A percentile compares a stretch with the other conserved stretches of the same genome.
These are phyloP conservation scores for Bellardia pandia DNA, from an alignment of 2,888 invertebrate genomes.

Conservation along the genomic window DNA sequence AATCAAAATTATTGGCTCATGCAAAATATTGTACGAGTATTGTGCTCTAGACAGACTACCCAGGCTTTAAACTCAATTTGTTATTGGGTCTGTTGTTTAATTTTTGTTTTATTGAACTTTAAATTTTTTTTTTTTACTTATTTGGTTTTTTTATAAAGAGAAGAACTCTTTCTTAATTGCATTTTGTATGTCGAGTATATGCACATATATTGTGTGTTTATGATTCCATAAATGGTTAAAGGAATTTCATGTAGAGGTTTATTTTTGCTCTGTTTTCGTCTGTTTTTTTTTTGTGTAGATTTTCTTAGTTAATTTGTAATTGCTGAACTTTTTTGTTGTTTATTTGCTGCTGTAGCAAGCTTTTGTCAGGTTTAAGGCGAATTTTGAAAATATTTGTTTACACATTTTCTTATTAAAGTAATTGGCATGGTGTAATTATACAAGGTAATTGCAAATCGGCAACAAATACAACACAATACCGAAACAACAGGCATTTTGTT, in stretches of 20 bases:
- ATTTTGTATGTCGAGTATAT: neutral
- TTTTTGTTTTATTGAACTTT: conserved; percentile 32
- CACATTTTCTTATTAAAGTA: neutral
- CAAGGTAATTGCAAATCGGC: no score
- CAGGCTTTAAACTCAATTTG: conserved; percentile 12
- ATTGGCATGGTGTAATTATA: no score
- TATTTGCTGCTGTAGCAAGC: neutral
- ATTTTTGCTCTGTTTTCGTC: conserved; percentile 4
- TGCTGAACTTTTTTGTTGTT: neutral
- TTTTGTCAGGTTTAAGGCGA: neutral
- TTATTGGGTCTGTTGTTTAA: conserved; percentile 15
- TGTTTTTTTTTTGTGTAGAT: neutral
- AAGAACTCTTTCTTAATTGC: conserved; percentile 57
- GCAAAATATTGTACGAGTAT: conserved; percentile 33
- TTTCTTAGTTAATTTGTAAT: conserved; percentile 12
- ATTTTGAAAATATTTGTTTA: neutral
- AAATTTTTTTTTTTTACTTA: neutral
- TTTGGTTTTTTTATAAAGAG: neutral
- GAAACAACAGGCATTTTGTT: no score
- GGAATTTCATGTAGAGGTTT: conserved; percentile 23
- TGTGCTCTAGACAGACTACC: conserved; percentile 1
- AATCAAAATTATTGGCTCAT: conserved; percentile 45
- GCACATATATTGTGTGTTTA: conserved; percentile 18
- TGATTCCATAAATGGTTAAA: conserved; percentile 49
- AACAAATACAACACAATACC: no score